These are phyloP conservation scores for Gonioctena quinquepunctata DNA, from an alignment of 1,140 invertebrate genomes.

Conservation along the genomic window DNA sequence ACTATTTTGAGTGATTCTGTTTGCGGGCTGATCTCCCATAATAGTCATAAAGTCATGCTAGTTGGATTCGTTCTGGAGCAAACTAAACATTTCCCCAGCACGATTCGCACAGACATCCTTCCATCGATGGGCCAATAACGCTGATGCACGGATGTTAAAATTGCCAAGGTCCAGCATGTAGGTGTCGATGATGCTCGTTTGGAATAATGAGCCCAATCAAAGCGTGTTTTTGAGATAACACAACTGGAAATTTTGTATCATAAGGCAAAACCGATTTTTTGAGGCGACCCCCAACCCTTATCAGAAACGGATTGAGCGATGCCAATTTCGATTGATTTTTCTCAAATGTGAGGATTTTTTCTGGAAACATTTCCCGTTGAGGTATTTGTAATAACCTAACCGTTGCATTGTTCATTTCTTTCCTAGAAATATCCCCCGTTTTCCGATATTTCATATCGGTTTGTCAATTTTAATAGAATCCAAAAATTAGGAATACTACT, in stretches of 20 bases:
- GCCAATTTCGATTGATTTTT: neutral
- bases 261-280: constrained; percentile 9
- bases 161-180: constrained; percentile 27
- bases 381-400: neutral
- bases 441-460: neutral
- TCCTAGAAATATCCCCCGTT: neutral
- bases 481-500: neutral
- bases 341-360: neutral
- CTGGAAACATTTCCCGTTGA: neutral
- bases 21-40: too few relatives aligned
- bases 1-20: too few relatives aligned
- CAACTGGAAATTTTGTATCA: constrained; percentile 26
- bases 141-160: constrained; percentile 17
- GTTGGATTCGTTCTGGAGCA: constrained; percentile 43
- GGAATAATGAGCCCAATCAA: constrained; percentile 26
- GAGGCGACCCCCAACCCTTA: neutral
- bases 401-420: neutral
- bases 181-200: constrained; percentile 15
- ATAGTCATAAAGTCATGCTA: too few relatives aligned
- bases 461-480: neutral
- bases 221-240: constrained; percentile 23
- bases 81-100: constrained; percentile 42
- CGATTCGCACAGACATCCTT: constrained; percentile 27
- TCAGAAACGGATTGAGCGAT: neutral
- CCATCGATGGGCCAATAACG: constrained; percentile 27